Evolutionary conservation across 2,888 invertebrate species (phyloP).

Genomic region (Formica aserva): DNA sequence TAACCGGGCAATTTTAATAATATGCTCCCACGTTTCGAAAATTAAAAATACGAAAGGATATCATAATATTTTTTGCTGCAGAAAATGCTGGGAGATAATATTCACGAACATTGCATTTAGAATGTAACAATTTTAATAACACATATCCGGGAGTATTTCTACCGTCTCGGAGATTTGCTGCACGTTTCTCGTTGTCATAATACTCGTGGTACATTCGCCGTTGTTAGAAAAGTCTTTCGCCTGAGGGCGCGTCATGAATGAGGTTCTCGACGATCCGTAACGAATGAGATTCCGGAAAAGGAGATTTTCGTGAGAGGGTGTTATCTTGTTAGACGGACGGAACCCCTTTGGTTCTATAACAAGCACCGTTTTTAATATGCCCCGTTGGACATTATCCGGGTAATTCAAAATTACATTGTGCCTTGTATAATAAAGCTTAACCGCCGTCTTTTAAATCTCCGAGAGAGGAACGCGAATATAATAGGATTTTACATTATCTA

Average conservation of each 20-base stretch:
- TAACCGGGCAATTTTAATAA: slow-evolving; percentile 31
- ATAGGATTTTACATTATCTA: neutral
- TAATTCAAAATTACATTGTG: neutral
- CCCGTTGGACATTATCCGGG: neutral
- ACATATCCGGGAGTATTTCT: neutral
- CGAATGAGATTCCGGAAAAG: slow-evolving; percentile 57
- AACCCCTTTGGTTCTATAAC: slow-evolving; percentile 61
- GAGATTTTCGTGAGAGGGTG: slow-evolving; percentile 57
- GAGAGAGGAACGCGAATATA: neutral
- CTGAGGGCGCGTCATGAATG: slow-evolving; percentile 30
- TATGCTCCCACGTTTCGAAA: neutral
- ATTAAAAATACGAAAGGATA: neutral
- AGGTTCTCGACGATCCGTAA: slow-evolving; percentile 59
- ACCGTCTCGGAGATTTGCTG: neutral
- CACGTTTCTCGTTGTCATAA: slow-evolving; percentile 18
- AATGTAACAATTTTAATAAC: slow-evolving; percentile 34
- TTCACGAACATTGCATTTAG: neutral
- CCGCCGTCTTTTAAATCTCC: neutral
- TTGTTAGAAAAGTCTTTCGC: slow-evolving; percentile 67
- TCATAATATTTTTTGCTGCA: neutral
- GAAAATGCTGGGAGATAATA: neutral
- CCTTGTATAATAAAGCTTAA: neutral
- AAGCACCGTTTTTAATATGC: slow-evolving; percentile 35
- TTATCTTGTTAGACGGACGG: slow-evolving; percentile 77
- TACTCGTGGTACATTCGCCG: neutral